Conservation (phyloP, 1,140 invertebrate genomes). For the Macrocentrus cingulum region DNA sequence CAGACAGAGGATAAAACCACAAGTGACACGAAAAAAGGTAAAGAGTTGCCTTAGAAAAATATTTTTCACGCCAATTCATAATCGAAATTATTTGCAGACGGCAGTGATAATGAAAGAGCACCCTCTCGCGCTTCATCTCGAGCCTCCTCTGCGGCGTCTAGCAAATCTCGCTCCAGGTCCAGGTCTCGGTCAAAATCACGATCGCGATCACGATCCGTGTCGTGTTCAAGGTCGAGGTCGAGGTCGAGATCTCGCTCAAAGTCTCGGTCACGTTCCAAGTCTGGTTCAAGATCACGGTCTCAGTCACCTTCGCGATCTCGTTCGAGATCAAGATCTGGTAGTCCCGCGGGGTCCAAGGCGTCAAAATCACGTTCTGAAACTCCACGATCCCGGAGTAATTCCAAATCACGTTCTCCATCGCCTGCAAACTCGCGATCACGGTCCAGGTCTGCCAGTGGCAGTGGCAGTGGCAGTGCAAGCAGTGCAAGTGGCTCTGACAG, state of each 20-base stretch:
- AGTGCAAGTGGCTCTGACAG: conserved; percentile 52
- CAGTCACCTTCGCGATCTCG: conserved; percentile 40
- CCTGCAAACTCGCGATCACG: conserved; percentile 40
- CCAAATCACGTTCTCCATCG: conserved; percentile 41
- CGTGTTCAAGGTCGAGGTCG: conserved; percentile 37
- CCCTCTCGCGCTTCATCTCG: conserved; percentile 41
- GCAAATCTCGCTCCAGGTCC: conserved; percentile 46
- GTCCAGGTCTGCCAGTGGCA: conserved; percentile 45
- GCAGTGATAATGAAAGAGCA: conserved; percentile 32
- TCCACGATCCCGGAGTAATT: conserved; percentile 23
- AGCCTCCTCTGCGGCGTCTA: conserved; percentile 41
- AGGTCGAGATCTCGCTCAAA: conserved; percentile 38
- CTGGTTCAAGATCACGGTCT: conserved; percentile 40
- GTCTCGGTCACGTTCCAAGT: conserved; percentile 44
- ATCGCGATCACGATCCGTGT: conserved; percentile 37
- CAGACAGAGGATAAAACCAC: conserved; percentile 40
- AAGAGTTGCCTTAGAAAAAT: conserved; percentile 39
- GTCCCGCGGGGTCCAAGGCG: conserved; percentile 39
- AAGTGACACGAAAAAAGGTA: conserved; percentile 34
- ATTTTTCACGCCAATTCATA: neutral
- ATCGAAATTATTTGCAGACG: conserved; percentile 19
- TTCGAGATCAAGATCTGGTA: conserved; percentile 40
- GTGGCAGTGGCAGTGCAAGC: conserved; percentile 44
- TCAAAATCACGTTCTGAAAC: conserved; percentile 43
- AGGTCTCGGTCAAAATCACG: conserved; percentile 20